Base-by-base conservation (phyloP, 1,140 invertebrate genomes). In the Batillaria attramentaria region DNA sequence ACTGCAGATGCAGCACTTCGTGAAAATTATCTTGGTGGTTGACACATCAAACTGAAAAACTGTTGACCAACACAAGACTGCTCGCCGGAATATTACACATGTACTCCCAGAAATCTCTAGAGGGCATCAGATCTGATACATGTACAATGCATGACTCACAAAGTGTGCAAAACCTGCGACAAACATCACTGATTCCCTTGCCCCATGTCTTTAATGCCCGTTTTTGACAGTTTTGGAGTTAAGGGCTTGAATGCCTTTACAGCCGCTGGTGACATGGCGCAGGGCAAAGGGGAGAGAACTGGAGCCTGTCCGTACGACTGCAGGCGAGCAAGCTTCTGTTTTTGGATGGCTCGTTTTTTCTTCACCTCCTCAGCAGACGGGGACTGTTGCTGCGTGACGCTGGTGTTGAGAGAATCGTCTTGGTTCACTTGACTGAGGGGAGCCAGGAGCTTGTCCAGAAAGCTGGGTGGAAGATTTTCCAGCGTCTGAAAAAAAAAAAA, bases 221-320 rank as follows among this genome's bases (percentile, higher is more conserved):
- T n/a, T n/a, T n/a, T n/a, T n/a, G n/a, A n/a, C n/a, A n/a, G n/a
- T n/a, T n/a, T n/a, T n/a, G 37, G 39, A 50, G 57, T 72, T 16
- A 81, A 83, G 28, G 79, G 54, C 80, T 83, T 84, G 66, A 86
- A 86, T 2, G 62, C 80, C 37, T 77, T 78, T n/a, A 70, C 37
- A 31, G 54, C 76, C 4, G 77, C 77, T 35, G 79, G 68, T 8
- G 84, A 81, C 28, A 78, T 20, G 35, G 46, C 37, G 33, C 43
- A 70, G 35, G 73, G 69, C 2, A 86, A 41, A 10, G 79, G 76
- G 39, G 83, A 83, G 8, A 86, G 79, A 28, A 75, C 72, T 3
- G 79, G 31, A 16, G 85, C 82, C n/a, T 72, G 76, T 6, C 75
- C 79, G 54, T 84, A 85, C 2, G 69, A 39, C 46, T 81, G 16